These are phyloP conservation scores for Forpus xanthops DNA, from an alignment of 2,797 vertebrate genomes.

Conservation along the genomic window DNA sequence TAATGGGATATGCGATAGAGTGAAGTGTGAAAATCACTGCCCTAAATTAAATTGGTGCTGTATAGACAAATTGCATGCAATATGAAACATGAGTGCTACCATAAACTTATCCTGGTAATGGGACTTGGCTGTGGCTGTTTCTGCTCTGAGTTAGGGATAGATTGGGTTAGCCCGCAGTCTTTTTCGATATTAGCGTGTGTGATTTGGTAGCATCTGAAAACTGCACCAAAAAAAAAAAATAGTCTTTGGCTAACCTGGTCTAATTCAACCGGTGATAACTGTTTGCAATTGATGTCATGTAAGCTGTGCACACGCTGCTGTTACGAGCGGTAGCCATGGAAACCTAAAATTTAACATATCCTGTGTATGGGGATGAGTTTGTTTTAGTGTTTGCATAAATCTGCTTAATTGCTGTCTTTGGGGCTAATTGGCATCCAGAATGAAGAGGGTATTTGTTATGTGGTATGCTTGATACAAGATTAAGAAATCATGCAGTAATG, in stretches of 20 bases:
- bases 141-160: not conserved
- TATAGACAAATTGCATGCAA: fast-evolving
- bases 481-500: not conserved
- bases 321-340: not conserved
- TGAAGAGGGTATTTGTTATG: not conserved
- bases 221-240: not conserved
- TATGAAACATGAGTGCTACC: not conserved
- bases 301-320: not conserved
- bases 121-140: not conserved
- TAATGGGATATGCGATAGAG: not conserved
- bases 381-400: not conserved
- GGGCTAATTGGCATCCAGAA: not conserved
- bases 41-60: not conserved
- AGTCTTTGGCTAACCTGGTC: not conserved
- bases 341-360: not conserved
- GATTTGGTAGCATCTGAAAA: not conserved
- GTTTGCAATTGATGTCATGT: not conserved
- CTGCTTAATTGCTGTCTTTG: not conserved
- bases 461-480: not conserved
- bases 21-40: not conserved
- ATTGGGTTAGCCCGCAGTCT: not conserved
- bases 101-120: not conserved
- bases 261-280: not conserved
- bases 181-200: not conserved
- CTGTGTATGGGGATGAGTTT: not conserved